These are phyloP conservation scores for Dolichomitus sp. DNA, from an alignment of 2,888 invertebrate genomes.

Conservation along the genomic window DNA sequence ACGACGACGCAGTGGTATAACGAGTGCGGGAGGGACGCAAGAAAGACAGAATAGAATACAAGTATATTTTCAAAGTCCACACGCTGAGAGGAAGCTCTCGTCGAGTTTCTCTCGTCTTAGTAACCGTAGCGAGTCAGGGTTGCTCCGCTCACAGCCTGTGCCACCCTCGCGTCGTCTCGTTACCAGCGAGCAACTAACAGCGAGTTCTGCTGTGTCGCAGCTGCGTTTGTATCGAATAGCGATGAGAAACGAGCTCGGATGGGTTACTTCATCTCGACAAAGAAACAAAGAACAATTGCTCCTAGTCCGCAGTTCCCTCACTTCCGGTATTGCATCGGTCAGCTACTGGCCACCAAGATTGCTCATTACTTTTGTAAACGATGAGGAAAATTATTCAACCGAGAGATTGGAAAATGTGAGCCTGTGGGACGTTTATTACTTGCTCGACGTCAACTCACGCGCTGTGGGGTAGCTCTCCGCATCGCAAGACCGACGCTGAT, in stretches of 20 bases:
- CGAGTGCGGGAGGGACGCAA: slow-evolving; percentile 44
- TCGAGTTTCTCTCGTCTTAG: slow-evolving; percentile 33
- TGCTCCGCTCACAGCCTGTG: slow-evolving; percentile 20
- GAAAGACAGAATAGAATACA: slow-evolving; percentile 41
- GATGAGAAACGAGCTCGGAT: slow-evolving; percentile 39
- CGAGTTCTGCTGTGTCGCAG: slow-evolving; percentile 16
- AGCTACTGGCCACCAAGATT: neutral
- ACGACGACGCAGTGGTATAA: slow-evolving; percentile 42
- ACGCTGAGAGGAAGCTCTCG: slow-evolving; percentile 45
- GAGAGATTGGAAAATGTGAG: slow-evolving; percentile 41
- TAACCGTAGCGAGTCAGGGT: slow-evolving; percentile 53
- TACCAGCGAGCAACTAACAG: neutral
- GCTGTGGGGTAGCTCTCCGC: slow-evolving; percentile 32
- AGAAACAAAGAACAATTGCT: slow-evolving; percentile 21
- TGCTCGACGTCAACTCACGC: slow-evolving; percentile 17
- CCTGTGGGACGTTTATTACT: neutral
- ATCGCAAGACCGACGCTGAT: neutral
- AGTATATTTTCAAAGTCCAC: slow-evolving; percentile 62
- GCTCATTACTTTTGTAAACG: neutral
- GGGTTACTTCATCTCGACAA: slow-evolving; percentile 37
- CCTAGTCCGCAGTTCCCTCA: neutral
- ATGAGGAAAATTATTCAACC: slow-evolving; percentile 43
- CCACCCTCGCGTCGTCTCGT: slow-evolving; percentile 26
- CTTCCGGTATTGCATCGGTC: neutral
- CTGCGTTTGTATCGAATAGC: slow-evolving; percentile 21